Evolutionary conservation across 2,888 invertebrate genomes (phyloP).

Genomic region (Parnassius orleans): DNA sequence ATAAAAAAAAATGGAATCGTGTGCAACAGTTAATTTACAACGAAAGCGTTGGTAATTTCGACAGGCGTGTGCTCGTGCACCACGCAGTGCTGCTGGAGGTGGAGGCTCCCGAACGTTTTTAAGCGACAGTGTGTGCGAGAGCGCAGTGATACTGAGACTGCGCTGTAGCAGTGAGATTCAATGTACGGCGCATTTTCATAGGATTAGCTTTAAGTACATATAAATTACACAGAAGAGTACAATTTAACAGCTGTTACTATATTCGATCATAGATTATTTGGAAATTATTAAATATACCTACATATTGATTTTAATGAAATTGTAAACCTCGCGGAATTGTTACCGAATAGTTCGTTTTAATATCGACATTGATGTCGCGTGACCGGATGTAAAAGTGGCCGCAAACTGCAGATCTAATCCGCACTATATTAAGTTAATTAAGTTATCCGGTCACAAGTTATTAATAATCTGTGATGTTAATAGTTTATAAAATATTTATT

Average conservation of each 20-base stretch:
- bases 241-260: constrained; percentile 21
- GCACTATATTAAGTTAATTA: not conserved
- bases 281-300: too few species aligned
- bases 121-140: too few species aligned
- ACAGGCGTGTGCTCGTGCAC: too few species aligned
- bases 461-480: constrained; percentile 67
- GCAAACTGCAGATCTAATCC: not conserved
- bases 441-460: constrained; percentile 34
- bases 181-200: constrained; percentile 51
- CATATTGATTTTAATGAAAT: constrained; percentile 14
- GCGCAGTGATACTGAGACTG: constrained; percentile 10
- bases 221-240: constrained; percentile 27
- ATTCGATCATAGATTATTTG: constrained; percentile 12
- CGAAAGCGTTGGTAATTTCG: too few species aligned
- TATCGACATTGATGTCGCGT: constrained; percentile 22
- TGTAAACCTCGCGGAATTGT: constrained; percentile 41
- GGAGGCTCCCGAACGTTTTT: too few species aligned
- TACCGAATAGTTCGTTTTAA: constrained; percentile 37
- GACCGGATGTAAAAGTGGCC: constrained; percentile 38
- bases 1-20: too few species aligned
- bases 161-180: constrained; percentile 53
- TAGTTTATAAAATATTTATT: constrained; percentile 52
- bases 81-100: too few species aligned
- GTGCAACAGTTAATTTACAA: too few species aligned
- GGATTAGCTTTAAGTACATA: constrained; percentile 42